Evolutionary conservation across 2,888 invertebrate species (phyloP).

Genomic region (Taphrorychus bicolor): DNA sequence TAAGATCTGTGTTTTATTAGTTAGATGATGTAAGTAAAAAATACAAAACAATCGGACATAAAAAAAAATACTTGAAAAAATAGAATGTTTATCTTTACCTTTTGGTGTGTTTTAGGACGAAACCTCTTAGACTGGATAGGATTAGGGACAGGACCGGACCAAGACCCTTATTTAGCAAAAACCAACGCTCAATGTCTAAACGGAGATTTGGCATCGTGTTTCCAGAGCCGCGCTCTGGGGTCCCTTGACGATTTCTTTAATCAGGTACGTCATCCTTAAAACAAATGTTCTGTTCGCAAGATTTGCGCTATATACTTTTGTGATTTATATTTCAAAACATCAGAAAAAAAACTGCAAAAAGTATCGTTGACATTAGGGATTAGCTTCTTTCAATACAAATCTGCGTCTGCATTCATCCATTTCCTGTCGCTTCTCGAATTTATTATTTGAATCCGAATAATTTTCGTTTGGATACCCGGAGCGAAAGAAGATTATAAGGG

Average conservation of each 20-base stretch:
- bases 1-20: too few species aligned
- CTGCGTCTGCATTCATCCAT: background rate
- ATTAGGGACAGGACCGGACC: conserved; percentile 74
- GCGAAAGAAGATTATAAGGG: background rate
- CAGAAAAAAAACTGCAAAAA: background rate
- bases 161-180: conserved; percentile 79
- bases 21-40: too few species aligned
- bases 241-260: conserved; percentile 82
- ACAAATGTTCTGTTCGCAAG: too few species aligned
- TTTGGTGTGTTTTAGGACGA: conserved; percentile 64
- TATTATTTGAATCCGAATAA: background rate
- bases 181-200: conserved; percentile 77
- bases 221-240: conserved; percentile 79
- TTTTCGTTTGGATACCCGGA: background rate
- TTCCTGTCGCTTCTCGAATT: background rate
- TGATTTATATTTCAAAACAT: background rate
- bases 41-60: too few species aligned
- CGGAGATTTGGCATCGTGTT: conserved; percentile 85
- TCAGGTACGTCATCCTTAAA: conserved; percentile 57
- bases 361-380: background rate
- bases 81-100: conserved; percentile 3
- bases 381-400: background rate
- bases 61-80: too few species aligned
- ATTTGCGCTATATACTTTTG: too few species aligned
- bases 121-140: conserved; percentile 82